Conservation (phyloP, 2,797 vertebrate species). For the Crossoptilon crossoptilon region DNA sequence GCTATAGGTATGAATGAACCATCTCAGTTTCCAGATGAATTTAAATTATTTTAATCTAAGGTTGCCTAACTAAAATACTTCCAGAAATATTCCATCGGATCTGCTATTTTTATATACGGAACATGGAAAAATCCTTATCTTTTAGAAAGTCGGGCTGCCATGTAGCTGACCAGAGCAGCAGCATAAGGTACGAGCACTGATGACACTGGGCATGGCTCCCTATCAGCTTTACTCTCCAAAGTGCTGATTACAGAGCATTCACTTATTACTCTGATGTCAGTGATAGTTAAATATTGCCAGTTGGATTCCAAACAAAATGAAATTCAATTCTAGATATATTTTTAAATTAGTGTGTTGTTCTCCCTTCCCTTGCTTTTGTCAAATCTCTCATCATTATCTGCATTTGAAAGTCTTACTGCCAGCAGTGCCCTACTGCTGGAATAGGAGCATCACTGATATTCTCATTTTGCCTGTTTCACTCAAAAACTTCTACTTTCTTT, state of each 20-base stretch:
- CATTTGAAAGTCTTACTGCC: neutral
- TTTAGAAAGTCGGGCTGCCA: neutral
- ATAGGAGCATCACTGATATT: neutral
- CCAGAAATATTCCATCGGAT: neutral
- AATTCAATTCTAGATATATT: conserved; percentile 14
- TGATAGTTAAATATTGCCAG: conserved; percentile 3
- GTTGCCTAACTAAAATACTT: neutral
- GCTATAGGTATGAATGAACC: neutral
- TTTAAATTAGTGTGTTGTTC: neutral
- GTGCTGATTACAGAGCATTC: conserved; percentile 15
- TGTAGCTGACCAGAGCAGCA: neutral
- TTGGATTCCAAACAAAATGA: conserved; percentile 22
- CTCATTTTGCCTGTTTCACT: neutral
- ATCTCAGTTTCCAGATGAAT: neutral
- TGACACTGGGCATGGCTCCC: neutral
- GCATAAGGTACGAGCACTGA: neutral
- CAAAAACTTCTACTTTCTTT: conserved; percentile 14
- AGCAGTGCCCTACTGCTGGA: neutral
- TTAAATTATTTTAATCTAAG: neutral
- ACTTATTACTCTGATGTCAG: neutral
- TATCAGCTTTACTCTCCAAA: neutral
- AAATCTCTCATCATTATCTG: neutral
- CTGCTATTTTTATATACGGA: neutral
- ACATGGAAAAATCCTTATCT: neutral
- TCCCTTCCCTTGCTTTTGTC: neutral